Percentiles rank a stretch among this genome's conserved stretches.
Evolutionary conservation across 2,888 invertebrate genomes (phyloP).

Genomic region (Dyspetes luteomarginatus): DNA sequence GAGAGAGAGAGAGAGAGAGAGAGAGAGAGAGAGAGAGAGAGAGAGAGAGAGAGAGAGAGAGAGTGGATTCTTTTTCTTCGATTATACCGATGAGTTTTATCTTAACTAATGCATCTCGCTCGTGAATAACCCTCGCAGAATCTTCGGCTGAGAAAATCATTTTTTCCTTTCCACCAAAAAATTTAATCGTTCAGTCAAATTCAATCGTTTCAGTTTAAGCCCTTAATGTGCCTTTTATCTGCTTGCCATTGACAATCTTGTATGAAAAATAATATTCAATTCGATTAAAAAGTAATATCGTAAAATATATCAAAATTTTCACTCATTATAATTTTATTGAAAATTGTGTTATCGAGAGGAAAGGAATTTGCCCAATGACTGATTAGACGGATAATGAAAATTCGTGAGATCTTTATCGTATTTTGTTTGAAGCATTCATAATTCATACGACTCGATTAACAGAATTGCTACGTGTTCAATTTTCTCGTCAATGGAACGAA

Average conservation of each 20-base stretch:
- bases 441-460: background rate
- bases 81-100: slow-evolving; percentile 38
- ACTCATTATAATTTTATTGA: background rate
- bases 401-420: too few species aligned
- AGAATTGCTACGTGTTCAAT: slow-evolving; percentile 10
- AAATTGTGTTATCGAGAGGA: background rate
- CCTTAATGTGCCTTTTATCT: too few species aligned
- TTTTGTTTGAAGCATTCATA: background rate
- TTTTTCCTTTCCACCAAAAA: background rate
- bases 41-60: too few species aligned
- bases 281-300: too few species aligned
- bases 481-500: slow-evolving; percentile 19
- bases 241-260: too few species aligned
- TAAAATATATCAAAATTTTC: background rate
- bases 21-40: too few species aligned
- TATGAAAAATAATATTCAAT: too few species aligned
- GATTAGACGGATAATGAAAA: background rate
- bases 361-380: background rate
- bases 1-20: too few species aligned
- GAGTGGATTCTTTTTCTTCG: slow-evolving; percentile 37
- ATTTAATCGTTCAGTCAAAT: too few species aligned
- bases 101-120: too few species aligned
- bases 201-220: too few species aligned
- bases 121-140: slow-evolving; percentile 1
- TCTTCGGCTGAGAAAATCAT: background rate